These are phyloP conservation scores for Pachyseris speciosa DNA, from an alignment of 64 coral and sea anemone genomes.

Conservation along the genomic window DNA sequence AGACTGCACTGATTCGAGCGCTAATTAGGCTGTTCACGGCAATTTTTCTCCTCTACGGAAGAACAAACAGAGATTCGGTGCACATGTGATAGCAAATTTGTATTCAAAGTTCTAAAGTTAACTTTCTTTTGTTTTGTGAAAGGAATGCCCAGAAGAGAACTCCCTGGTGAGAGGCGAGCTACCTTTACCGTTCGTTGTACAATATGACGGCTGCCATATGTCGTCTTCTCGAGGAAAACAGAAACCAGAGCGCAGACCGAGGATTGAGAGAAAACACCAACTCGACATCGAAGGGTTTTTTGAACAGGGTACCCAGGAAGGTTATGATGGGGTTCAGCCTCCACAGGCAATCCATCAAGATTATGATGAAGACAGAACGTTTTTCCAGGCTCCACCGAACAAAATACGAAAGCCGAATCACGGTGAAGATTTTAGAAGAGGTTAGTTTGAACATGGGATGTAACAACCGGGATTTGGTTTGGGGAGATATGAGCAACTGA, in stretches of 20 bases:
- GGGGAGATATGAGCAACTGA: too few species aligned
- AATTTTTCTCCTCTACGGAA: too few species aligned
- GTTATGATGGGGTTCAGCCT: not conserved
- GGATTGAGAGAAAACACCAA: not conserved
- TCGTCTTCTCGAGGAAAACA: not conserved
- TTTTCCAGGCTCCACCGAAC: not conserved
- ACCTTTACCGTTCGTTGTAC: slow-evolving; percentile 60
- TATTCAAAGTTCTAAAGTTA: too few species aligned
- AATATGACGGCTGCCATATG: slow-evolving; percentile 29
- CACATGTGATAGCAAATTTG: too few species aligned
- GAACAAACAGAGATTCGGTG: too few species aligned
- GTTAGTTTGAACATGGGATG: not conserved
- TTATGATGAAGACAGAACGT: not conserved
- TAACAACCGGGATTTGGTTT: not conserved
- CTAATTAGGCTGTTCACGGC: too few species aligned
- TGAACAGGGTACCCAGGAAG: not conserved
- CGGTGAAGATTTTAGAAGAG: not conserved
- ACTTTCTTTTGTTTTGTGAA: not conserved
- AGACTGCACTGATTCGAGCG: too few species aligned
- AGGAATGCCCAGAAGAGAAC: slow-evolving; percentile 64
- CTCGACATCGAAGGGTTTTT: not conserved
- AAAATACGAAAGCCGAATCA: not conserved
- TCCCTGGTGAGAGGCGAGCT: not conserved
- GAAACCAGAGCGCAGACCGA: not conserved
- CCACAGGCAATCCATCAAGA: not conserved